Evolutionary conservation across 1,140 invertebrate species (phyloP), one percentile per base, ranked within the genome.

Genomic region (Caenorhabditis briggsae): DNA sequence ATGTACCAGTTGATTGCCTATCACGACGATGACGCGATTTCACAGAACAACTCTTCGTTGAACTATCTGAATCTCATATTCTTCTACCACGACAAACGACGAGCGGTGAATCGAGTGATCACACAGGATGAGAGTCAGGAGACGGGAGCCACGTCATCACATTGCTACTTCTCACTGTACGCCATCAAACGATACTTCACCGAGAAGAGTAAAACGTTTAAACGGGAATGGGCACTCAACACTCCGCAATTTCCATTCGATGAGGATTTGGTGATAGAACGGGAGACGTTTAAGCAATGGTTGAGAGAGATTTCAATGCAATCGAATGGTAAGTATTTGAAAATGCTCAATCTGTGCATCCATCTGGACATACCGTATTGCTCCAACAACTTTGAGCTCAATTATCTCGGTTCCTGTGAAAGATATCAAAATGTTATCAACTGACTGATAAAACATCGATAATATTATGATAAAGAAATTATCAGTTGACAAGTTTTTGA

Each of bases 121-220:
- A 50, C 70, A 18, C 56, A 82, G 25, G 82, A 58, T 53, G 58
- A 43, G 18, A 89, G 87, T 48, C 82, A 84, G 23, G 90, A 89
- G 59, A 82, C 90, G 20, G 61, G 61, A 5, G 74, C 78, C 2
- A 82, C 87, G 25, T 90, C 89, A 41, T 83, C 61, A 48, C 88
- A 91, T 82, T 92, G 91, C 87, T 92, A 92, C 83, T 92, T 92
- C 87, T 86, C 90, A n/a, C 59, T 92, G 12, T 90, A 92, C 82
- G 89, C 91, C 46, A 92, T 92, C 84, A 92, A 92, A 65, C 90
- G 86, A 50, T 92, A 91, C 82, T 92, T 92, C 82, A 85, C 86
- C 18, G 90, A 92, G 82, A 88, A 90, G 43, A 89, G 86, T 82
- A 87, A 86, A 50, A 83, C 88, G 20, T 92, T 92, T 87, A 90